A percentile compares a stretch with the other conserved stretches of the same genome.
Evolutionary conservation across 2,888 invertebrate species (phyloP).

Genomic region (Xestia ashworthii): DNA sequence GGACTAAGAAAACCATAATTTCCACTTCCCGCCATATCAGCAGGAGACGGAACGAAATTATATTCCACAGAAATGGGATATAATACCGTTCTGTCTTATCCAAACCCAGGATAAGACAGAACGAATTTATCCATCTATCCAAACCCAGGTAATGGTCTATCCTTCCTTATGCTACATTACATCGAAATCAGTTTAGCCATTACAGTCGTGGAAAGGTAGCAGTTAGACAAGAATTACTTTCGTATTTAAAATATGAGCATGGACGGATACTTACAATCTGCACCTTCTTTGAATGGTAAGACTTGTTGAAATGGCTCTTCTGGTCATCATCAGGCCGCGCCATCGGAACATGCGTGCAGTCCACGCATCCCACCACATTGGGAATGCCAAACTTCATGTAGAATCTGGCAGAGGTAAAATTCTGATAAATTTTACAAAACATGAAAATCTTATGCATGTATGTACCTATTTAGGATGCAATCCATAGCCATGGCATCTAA

Average conservation of each 20-base stretch:
- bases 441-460: too few relatives aligned
- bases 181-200: neutral
- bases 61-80: neutral
- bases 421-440: neutral
- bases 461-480: neutral
- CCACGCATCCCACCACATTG: slow-evolving; percentile 84
- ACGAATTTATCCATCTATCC: too few relatives aligned
- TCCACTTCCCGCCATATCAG: too few relatives aligned
- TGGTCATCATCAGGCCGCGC: slow-evolving; percentile 84
- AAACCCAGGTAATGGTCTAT: neutral
- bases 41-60: too few relatives aligned
- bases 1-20: too few relatives aligned
- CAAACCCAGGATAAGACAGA: too few relatives aligned
- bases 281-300: slow-evolving; percentile 87
- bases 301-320: slow-evolving; percentile 86
- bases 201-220: neutral
- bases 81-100: too few relatives aligned
- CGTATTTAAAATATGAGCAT: neutral
- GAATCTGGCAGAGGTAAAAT: slow-evolving; percentile 75
- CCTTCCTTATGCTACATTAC: neutral
- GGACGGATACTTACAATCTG: slow-evolving; percentile 83
- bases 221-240: neutral
- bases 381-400: slow-evolving; percentile 87
- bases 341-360: slow-evolving; percentile 86
- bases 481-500: neutral